Base-by-base conservation (phyloP, 2,797 vertebrate genomes). In the Melopsittacus undulatus region DNA sequence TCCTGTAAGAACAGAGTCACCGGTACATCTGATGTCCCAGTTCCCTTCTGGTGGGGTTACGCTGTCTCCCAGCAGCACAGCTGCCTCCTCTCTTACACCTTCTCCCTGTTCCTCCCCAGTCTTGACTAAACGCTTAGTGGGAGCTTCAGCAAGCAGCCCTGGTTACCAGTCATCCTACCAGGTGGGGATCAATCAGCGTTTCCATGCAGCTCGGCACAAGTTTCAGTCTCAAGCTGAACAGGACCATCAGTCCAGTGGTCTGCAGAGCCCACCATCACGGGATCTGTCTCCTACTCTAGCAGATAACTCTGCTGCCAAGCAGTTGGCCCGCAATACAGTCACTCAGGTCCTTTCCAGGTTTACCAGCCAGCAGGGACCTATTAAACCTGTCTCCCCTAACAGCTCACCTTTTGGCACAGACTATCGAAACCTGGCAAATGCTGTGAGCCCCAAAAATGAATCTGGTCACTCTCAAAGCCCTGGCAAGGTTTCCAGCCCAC, bases 261-360 rank as follows among this genome's bases (percentile, higher is more conserved):
- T 98, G 48, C 97, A 96, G 95, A 97, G 97, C 74, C 99, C 99
- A 1, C 98, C 99, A 0, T 99, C 99, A 4, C 97, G 99, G 90
- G 99, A 99, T 86, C 97, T 99, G 84, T 99, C 99, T 9, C 99
- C 99, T 9, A 99, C 99, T 52, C 98, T 99, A 46, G 96, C 98
- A 9, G 99, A 99, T 90, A 99, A 99, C 98, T 98, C 98, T 0
- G 97, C 98, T 0, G 99, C 99, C 80, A 99, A 99, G 98, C 99
- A 99, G 98, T 97, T 99, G 90, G 99, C 99, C 22, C 99, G 99
- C 72, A 99, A 99, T 97, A 99, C 99, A 0, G 99, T 99, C 96
- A 99, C 99, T 40, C 99, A 99, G 98, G 99, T 99, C 96, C 98
- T 99, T 87, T 99, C 99, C 61, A 98, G 99, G 56, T 99, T 99